phyloP scores from a whole-genome alignment of 2,888 invertebrate species.

The Ochropleura leucogaster region DNA sequence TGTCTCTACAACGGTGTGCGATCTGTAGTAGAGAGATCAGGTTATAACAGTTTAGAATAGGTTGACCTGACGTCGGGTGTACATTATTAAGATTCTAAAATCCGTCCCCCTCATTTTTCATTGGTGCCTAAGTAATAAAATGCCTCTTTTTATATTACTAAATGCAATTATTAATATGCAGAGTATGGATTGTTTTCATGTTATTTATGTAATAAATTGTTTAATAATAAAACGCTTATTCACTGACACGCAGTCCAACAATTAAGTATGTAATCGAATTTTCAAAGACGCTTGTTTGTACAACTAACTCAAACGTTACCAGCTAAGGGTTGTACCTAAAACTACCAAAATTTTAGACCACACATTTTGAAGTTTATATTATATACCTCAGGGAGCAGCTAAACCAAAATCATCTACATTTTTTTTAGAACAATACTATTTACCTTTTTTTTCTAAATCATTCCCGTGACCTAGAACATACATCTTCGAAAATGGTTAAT shows the following conservation, averaged over 20 bases:
- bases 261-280: background rate
- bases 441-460: background rate
- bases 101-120: background rate
- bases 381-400: background rate
- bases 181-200: background rate
- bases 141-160: background rate
- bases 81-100: background rate
- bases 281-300: background rate
- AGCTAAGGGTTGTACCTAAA: background rate
- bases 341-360: background rate
- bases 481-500: slow-evolving; percentile 2
- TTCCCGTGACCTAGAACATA: background rate
- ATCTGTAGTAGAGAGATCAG: too few relatives aligned
- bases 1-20: too few relatives aligned
- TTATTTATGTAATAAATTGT: background rate
- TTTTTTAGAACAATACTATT: background rate
- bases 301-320: background rate
- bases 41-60: too few relatives aligned
- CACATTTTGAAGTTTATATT: background rate
- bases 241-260: too few relatives aligned
- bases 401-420: background rate
- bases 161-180: background rate
- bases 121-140: background rate
- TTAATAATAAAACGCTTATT: too few relatives aligned
- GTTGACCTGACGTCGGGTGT: too few relatives aligned